These are phyloP conservation scores for Microplitis deprimator DNA, from an alignment of 2,888 invertebrate species.

Conservation along the genomic window DNA sequence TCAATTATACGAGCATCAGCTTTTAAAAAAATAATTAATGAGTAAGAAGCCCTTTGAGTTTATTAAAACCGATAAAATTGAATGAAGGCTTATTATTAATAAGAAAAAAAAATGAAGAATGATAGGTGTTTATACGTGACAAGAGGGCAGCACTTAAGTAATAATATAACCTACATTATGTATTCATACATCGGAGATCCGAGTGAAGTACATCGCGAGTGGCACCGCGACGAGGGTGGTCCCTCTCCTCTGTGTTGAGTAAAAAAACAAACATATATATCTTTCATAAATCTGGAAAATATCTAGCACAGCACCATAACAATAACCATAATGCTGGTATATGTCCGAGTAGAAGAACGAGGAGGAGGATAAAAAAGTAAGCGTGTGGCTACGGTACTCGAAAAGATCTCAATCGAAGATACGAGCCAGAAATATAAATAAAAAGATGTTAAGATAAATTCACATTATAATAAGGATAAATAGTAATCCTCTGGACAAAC, in stretches of 20 bases:
- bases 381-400: neutral
- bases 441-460: constrained; percentile 44
- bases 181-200: constrained; percentile 34
- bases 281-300: constrained; percentile 5
- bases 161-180: constrained; percentile 60
- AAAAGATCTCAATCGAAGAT: neutral
- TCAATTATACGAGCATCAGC: too few relatives aligned
- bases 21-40: too few relatives aligned
- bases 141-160: constrained; percentile 54
- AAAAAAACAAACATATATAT: neutral
- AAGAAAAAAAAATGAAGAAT: too few relatives aligned
- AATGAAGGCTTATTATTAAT: too few relatives aligned
- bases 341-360: too few relatives aligned
- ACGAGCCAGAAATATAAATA: constrained; percentile 2
- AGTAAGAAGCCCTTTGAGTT: too few relatives aligned
- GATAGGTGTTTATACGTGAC: constrained; percentile 43
- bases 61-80: too few relatives aligned
- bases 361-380: too few relatives aligned
- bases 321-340: neutral
- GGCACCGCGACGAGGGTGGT: constrained; percentile 61
- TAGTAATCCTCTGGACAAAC: constrained; percentile 67
- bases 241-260: constrained; percentile 24
- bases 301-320: neutral
- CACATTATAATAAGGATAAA: constrained; percentile 64
- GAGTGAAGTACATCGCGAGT: constrained; percentile 49